Percentiles rank a stretch among this genome's conserved stretches.
phyloP scores from a whole-genome alignment of 2,888 invertebrate genomes.

The Peribatodes rhomboidaria region DNA sequence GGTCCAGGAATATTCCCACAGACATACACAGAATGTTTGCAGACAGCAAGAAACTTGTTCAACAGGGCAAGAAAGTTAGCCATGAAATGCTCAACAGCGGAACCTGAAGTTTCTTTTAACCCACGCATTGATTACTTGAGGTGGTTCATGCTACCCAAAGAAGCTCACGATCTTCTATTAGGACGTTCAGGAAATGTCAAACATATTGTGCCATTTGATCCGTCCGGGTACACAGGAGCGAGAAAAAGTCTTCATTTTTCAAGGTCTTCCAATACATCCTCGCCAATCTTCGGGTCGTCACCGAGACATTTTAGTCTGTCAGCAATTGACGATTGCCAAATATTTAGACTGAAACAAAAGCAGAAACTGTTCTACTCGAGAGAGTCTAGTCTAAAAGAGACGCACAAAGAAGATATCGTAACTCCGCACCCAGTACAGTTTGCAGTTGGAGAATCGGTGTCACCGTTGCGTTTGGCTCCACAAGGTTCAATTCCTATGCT shows the following conservation, averaged over 20 bases:
- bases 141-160: slow-evolving; percentile 96
- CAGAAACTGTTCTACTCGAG: slow-evolving; percentile 73
- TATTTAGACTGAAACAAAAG: slow-evolving; percentile 79
- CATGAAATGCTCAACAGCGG: slow-evolving; percentile 90
- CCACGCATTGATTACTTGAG: slow-evolving; percentile 89
- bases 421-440: slow-evolving; percentile 86
- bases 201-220: slow-evolving; percentile 92
- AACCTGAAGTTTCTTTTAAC: slow-evolving; percentile 91
- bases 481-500: slow-evolving; percentile 62
- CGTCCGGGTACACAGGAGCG: slow-evolving; percentile 86
- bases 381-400: slow-evolving; percentile 79
- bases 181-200: slow-evolving; percentile 92
- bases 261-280: slow-evolving; percentile 74
- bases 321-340: slow-evolving; percentile 87
- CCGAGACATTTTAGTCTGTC: slow-evolving; percentile 90
- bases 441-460: slow-evolving; percentile 89
- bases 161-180: slow-evolving; percentile 92
- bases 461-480: slow-evolving; percentile 74
- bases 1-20: slow-evolving; percentile 91
- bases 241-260: slow-evolving; percentile 76
- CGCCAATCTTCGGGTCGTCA: slow-evolving; percentile 84
- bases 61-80: slow-evolving; percentile 92
- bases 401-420: slow-evolving; percentile 70
- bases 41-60: slow-evolving; percentile 92
- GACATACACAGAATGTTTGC: slow-evolving; percentile 91